Conservation (phyloP, 2,113 vertebrate species). For the Semicossyphus pulcher region DNA sequence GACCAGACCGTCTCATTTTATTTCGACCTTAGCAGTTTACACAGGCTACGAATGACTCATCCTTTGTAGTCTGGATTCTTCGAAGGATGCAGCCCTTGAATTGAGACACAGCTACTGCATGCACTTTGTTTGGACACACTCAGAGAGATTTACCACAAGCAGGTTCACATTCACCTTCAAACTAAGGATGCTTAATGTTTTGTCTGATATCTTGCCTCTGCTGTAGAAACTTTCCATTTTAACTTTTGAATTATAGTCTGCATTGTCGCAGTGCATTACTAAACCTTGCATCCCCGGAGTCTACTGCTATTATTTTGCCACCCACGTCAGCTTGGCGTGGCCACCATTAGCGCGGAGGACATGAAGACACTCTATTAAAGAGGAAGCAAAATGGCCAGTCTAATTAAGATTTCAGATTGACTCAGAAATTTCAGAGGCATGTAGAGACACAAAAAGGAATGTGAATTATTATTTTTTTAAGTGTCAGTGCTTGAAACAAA, state of each 20-base stretch:
- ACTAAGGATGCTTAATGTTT: neutral
- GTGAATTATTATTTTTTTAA: neutral
- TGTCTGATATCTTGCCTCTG: neutral
- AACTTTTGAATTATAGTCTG: neutral
- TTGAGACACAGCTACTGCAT: neutral
- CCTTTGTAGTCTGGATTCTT: too few species aligned
- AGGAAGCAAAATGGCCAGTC: neutral
- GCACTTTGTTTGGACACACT: neutral
- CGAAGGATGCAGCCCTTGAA: too few species aligned
- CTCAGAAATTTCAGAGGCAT: neutral
- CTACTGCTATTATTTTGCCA: neutral
- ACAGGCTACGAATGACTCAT: too few species aligned
- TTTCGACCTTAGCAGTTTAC: too few species aligned
- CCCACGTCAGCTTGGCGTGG: neutral
- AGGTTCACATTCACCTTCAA: neutral
- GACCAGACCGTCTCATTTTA: too few species aligned
- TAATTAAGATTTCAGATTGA: neutral
- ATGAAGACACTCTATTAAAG: neutral
- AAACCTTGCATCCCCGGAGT: neutral
- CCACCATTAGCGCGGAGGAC: neutral
- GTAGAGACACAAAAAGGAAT: neutral
- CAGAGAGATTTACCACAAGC: too few species aligned
- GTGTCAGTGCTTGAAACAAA: neutral
- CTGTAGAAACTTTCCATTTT: neutral
- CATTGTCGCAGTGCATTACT: neutral